Conservation (phyloP, 2,797 vertebrate species). For the Poeciliopsis gracilis region DNA sequence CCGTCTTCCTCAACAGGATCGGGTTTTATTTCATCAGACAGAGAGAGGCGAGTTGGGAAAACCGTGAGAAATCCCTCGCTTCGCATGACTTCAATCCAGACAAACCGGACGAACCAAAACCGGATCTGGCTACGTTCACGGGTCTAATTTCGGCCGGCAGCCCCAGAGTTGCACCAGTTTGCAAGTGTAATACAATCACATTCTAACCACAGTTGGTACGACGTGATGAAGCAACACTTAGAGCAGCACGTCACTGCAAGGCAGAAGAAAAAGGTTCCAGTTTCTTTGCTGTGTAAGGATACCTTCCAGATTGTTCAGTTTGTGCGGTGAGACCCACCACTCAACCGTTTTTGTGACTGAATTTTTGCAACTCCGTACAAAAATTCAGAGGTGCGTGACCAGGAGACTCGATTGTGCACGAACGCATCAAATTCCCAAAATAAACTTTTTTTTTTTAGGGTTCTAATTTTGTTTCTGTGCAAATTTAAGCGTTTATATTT, state of each 20-base stretch:
- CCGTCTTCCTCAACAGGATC: neutral
- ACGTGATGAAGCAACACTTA: neutral
- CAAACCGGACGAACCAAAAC: neutral
- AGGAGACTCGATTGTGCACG: too few relatives aligned
- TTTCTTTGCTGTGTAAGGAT: neutral
- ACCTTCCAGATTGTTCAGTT: too few relatives aligned
- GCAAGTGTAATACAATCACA: neutral
- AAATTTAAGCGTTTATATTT: too few relatives aligned
- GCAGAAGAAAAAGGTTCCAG: neutral
- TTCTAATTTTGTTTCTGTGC: too few relatives aligned
- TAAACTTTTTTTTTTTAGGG: too few relatives aligned
- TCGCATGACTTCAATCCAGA: slow-evolving; percentile 13
- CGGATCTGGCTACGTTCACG: slow-evolving; percentile 16
- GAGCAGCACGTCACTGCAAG: neutral
- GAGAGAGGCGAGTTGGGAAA: slow-evolving; percentile 30
- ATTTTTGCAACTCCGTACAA: too few relatives aligned
- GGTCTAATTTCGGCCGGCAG: slow-evolving; percentile 7
- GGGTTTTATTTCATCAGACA: slow-evolving; percentile 13
- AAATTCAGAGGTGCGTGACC: too few relatives aligned
- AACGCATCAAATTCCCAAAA: too few relatives aligned
- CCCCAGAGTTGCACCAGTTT: neutral
- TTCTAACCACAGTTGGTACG: neutral
- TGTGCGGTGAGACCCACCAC: too few relatives aligned
- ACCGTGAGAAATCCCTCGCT: slow-evolving; percentile 16
- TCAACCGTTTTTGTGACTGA: too few relatives aligned